Conservation (phyloP, 2,113 vertebrate species). For the Talpa occidentalis region DNA sequence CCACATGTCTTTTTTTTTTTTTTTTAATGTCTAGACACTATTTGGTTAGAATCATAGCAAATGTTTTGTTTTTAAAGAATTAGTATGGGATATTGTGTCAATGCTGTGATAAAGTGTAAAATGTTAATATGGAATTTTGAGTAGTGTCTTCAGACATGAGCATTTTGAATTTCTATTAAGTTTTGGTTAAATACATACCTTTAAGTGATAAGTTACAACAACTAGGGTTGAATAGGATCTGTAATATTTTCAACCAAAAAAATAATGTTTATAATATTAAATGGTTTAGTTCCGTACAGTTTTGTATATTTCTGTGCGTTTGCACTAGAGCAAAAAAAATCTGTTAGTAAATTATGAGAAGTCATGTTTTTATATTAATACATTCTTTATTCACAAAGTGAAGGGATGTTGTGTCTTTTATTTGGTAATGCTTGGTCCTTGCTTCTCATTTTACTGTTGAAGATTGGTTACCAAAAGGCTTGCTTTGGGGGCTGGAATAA, state of each 20-base stretch:
- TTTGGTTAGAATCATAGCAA: conserved; percentile 60
- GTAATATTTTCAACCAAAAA: background rate
- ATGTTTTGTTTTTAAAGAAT: conserved; percentile 64
- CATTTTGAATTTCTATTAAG: conserved; percentile 34
- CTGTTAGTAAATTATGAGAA: conserved; percentile 1
- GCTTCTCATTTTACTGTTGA: background rate
- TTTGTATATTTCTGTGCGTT: background rate
- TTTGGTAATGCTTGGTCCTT: background rate
- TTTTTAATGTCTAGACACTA: background rate
- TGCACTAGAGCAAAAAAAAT: conserved; percentile 13
- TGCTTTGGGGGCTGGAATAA: background rate
- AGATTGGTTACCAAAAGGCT: background rate
- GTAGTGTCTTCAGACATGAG: background rate
- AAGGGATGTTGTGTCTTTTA: background rate
- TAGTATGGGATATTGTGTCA: background rate
- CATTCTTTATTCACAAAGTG: conserved; percentile 30
- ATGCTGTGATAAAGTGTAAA: conserved; percentile 18
- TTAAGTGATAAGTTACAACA: conserved; percentile 47
- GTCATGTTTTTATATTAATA: background rate
- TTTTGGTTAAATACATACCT: conserved; percentile 8
- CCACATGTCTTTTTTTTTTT: too few relatives aligned
- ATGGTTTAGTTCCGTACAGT: conserved; percentile 19
- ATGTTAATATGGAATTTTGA: conserved; percentile 14
- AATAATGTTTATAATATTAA: conserved; percentile 48
- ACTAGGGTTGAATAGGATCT: conserved; percentile 4